Evolutionary conservation across 2,888 invertebrate species (phyloP).

Genomic region (Lydus trimaculatus): DNA sequence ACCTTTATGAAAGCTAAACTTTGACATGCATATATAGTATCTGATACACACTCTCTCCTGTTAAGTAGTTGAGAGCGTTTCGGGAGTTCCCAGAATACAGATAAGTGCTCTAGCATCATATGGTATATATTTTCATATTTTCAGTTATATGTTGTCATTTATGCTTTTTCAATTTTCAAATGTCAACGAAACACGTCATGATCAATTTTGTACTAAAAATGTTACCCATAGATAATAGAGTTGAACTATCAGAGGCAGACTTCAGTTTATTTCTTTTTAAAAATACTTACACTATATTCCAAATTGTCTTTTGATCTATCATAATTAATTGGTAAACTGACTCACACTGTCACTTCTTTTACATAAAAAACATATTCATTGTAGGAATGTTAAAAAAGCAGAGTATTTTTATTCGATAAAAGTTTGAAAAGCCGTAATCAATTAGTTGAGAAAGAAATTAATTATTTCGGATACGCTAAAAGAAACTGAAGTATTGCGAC

Average conservation of each 20-base stretch:
- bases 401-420: not conserved
- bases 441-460: not conserved
- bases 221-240: constrained; percentile 17
- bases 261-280: not conserved
- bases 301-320: not conserved
- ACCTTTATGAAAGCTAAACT: constrained; percentile 14
- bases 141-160: constrained; percentile 28
- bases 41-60: constrained; percentile 20
- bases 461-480: not conserved
- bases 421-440: not conserved
- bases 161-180: constrained; percentile 34
- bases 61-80: constrained; percentile 24
- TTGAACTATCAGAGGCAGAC: constrained; percentile 13
- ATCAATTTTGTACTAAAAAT: constrained; percentile 21
- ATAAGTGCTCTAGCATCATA: constrained; percentile 34
- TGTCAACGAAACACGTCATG: constrained; percentile 26
- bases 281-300: not conserved
- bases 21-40: constrained; percentile 16
- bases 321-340: not conserved
- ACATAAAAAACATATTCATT: not conserved
- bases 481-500: not conserved
- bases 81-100: constrained; percentile 20
- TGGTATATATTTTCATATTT: constrained; percentile 27
- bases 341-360: not conserved
- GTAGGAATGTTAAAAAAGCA: not conserved